Evolutionary conservation across 2,113 vertebrate species (phyloP), one percentile per base, ranked within the genome.

Genomic region (Notothenia coriiceps): DNA sequence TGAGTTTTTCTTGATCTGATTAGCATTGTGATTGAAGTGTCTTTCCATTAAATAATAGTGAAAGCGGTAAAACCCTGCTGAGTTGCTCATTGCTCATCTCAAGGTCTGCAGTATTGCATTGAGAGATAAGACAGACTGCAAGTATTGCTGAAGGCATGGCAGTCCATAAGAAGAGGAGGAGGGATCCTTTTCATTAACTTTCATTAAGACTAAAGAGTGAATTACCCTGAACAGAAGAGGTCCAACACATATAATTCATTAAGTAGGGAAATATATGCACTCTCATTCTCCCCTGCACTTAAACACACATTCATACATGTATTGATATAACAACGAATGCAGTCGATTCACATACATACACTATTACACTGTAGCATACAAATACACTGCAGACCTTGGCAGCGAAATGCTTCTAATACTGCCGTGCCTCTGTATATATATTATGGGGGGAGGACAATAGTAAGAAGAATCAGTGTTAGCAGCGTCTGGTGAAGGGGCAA

Each of bases 121-220:
- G 74, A 75, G 49, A 80, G 68, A 84, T 68, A 77, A 87, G 74
- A 74, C 73, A 60, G 33, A 18, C 74, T 62, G 68, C 61, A 61
- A 81, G 79, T 63, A 77, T 40, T 40, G 82, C 79, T 76, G 46
- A 78, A 86, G 77, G 72, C 71, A 74, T 13, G 35, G 44, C 22
- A 69, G 72, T 77, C 60, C 59, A 76, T 52, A 72, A 80, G 69
- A 80, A 60, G 69, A 77, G 74, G 66, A 83, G 77, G 65, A 84
- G 61, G 25, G 80, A 71, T 85, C 56, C 80, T 86, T 88, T 90
- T 79, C 74, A 85, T 91, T 90, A 87, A 82, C 81, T 81, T 84
- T 82, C 70, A 89, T 90, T 85, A 84, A 86, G 79, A 87, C 62
- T 88, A 85, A 88, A 86, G 70, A 74, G 57, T 72, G 20, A 85